These are phyloP conservation scores for Caenorhabditis macrosperma DNA, from an alignment of 2,888 invertebrate species.

Conservation along the genomic window DNA sequence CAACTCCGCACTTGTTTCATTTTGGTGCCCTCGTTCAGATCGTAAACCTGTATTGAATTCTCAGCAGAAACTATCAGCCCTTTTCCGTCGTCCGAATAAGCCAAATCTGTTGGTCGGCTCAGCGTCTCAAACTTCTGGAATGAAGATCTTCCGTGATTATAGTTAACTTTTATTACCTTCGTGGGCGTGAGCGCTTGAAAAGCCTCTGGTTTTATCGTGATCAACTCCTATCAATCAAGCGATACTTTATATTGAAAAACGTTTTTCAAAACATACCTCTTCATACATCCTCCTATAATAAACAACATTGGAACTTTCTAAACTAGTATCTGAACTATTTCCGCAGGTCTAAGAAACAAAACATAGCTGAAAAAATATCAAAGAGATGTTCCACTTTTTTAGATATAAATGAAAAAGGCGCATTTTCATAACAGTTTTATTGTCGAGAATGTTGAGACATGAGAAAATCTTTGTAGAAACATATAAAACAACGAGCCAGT, in stretches of 20 bases:
- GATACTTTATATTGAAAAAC: background rate
- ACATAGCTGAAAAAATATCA: too few species aligned
- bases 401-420: too few species aligned
- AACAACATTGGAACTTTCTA: background rate
- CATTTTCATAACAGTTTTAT: too few species aligned
- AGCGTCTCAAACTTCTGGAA: constrained; percentile 40
- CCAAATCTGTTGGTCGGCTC: constrained; percentile 6
- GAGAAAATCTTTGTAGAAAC: too few species aligned
- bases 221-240: background rate
- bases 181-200: constrained; percentile 8
- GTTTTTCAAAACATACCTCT: background rate
- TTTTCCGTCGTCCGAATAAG: constrained; percentile 40
- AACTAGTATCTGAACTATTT: background rate
- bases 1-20: constrained; percentile 11
- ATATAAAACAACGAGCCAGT: too few species aligned
- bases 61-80: constrained; percentile 34
- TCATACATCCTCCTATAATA: constrained; percentile 14
- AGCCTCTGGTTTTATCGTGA: background rate
- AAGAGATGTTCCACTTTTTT: too few species aligned
- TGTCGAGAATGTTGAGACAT: too few species aligned
- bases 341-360: background rate
- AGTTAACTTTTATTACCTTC: background rate
- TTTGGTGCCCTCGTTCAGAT: constrained; percentile 33
- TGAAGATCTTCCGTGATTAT: too few species aligned
- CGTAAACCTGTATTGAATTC: constrained; percentile 21